Base-by-base conservation (phyloP, 1,140 invertebrate species). In the Cherax destructor region DNA sequence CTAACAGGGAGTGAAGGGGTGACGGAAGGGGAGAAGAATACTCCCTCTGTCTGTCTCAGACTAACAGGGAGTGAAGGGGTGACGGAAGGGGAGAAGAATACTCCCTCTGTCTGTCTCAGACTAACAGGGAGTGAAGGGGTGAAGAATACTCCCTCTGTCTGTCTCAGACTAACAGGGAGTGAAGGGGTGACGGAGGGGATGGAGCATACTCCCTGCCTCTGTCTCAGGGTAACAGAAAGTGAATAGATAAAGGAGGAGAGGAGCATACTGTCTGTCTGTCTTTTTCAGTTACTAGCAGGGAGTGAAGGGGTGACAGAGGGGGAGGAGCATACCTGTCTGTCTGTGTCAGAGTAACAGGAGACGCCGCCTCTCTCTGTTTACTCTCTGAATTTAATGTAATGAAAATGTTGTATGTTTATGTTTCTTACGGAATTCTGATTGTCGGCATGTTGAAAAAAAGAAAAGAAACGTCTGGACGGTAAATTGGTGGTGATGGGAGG, bases 321-420 rank as follows among this genome's bases (percentile, higher is more conserved):
- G 18, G 61, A 65, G 61, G 18, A 21, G 18, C 4, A 41, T 41
- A 41, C 30, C 30, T 41, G 30, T 41, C 30, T 41, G 30, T 41
- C 30, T 41, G 30, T 41, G 0, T 41, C 30, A 41, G 30, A 41
- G 30, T 41, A 41, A 41, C 30, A 41, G 30, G 30, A 41, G 30
- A 41, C 30, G 30, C 30, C 30, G 30, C 30, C 30, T 41, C 30
- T 41, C 30, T 30, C 5, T 74, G n/a, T 74, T 74, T 74, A 30
- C 69, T 30, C 18, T 74, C 69, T 3, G 24, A 74, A 74, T 74
- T 74, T 30, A 74, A 21, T 3, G 69, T n/a, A 74, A 30, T 9
- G 69, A 74, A 74, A 74, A 74, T 74, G n/a, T 74, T 74, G 69
- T 74, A 74, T 74, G 30, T 74, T 74, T 74, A 74, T n/a, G 69